phyloP scores from a whole-genome alignment of 2,888 invertebrate genomes.

The Scaptomyza reducta region DNA sequence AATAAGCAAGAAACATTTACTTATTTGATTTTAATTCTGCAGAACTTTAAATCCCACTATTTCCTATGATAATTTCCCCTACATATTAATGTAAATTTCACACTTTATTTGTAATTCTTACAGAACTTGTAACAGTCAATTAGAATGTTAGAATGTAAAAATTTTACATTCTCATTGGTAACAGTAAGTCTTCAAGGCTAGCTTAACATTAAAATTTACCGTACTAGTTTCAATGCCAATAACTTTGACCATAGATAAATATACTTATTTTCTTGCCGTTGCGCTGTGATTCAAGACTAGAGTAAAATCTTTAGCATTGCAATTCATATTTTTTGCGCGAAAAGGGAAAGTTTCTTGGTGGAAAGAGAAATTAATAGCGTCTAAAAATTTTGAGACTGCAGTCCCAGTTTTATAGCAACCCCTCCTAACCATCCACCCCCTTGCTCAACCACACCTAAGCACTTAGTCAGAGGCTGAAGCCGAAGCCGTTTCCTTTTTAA shows the following conservation, averaged over 20 bases:
- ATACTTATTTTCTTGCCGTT: slow-evolving; percentile 12
- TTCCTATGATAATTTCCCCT: no score
- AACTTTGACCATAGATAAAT: slow-evolving; percentile 16
- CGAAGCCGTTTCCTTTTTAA: slow-evolving; percentile 27
- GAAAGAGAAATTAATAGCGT: slow-evolving; percentile 66
- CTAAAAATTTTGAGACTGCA: slow-evolving; percentile 61
- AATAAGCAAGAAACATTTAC: no score
- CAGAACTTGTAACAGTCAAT: no score
- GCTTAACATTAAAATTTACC: not conserved
- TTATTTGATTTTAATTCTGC: no score
- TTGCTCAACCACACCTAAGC: slow-evolving; percentile 9
- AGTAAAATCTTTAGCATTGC: slow-evolving; percentile 34
- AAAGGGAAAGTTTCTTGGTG: slow-evolving; percentile 52
- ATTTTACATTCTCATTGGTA: no score
- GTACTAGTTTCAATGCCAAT: not conserved
- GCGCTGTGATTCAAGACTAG: slow-evolving; percentile 16
- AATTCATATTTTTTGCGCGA: slow-evolving; percentile 48
- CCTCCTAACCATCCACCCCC: not conserved
- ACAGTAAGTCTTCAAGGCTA: not conserved
- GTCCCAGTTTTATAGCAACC: slow-evolving; percentile 9
- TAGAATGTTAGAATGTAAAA: no score
- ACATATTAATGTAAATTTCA: no score
- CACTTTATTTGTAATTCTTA: no score
- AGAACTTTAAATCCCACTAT: no score
- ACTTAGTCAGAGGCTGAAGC: slow-evolving; percentile 10